Evolutionary conservation across 2,888 invertebrate species (phyloP).

Genomic region (Chymomyza fuscimana): DNA sequence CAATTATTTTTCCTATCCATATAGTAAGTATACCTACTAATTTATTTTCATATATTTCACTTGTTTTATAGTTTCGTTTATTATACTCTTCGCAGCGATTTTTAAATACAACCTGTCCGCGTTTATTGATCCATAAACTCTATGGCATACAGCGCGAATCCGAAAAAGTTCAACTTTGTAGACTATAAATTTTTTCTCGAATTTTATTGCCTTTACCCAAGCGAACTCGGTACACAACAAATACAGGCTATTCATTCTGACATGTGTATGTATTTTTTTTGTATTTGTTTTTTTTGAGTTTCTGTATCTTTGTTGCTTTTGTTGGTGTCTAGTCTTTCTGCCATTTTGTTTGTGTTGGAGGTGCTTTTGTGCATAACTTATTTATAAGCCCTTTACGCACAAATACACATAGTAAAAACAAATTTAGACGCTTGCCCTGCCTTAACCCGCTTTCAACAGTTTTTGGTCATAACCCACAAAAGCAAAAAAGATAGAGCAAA

Average conservation of each 20-base stretch:
- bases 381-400: slow-evolving; percentile 73
- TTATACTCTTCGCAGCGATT: background rate
- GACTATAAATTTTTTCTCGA: background rate
- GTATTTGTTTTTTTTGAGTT: too few relatives aligned
- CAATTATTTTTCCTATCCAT: background rate
- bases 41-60: background rate
- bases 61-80: background rate
- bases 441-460: slow-evolving; percentile 66
- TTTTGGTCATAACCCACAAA: background rate
- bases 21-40: too few relatives aligned
- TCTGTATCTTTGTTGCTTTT: slow-evolving; percentile 19
- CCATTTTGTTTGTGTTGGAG: slow-evolving; percentile 20
- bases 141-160: background rate
- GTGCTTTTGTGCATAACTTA: slow-evolving; percentile 63
- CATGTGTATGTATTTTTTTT: slow-evolving; percentile 39
- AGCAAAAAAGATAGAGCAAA: slow-evolving; percentile 44
- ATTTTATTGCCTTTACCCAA: slow-evolving; percentile 8
- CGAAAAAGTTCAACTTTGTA: background rate
- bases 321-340: slow-evolving; percentile 25
- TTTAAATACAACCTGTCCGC: background rate
- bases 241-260: slow-evolving; percentile 3
- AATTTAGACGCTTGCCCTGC: slow-evolving; percentile 27
- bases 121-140: background rate
- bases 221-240: slow-evolving; percentile 26
- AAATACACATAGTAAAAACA: slow-evolving; percentile 56